Percentiles rank a stretch among this genome's conserved stretches.
These are phyloP conservation scores for Thecophora atra DNA, from an alignment of 2,888 invertebrate genomes.

Conservation along the genomic window DNA sequence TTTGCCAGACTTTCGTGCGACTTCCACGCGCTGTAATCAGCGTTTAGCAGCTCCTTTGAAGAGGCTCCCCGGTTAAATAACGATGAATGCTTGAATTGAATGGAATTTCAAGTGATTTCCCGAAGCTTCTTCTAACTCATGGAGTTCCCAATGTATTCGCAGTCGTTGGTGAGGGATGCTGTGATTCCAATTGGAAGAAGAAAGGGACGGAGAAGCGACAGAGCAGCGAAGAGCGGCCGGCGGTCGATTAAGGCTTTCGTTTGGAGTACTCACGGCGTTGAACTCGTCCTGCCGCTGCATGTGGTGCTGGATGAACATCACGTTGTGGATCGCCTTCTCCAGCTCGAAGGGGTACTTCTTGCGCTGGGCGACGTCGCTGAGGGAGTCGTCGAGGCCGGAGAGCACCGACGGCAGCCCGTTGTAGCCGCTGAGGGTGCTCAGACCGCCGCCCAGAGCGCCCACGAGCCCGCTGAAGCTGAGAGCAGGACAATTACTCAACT, in stretches of 20 bases:
- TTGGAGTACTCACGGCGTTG: slow-evolving; percentile 79
- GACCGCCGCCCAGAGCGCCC: slow-evolving; percentile 74
- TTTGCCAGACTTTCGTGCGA: not conserved
- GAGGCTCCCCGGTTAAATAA: not conserved
- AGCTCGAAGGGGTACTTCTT: slow-evolving; percentile 93
- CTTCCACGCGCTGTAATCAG: not conserved
- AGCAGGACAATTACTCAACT: not conserved
- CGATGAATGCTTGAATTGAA: not conserved
- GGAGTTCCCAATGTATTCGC: no score
- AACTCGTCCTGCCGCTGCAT: slow-evolving; percentile 94
- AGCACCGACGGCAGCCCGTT: slow-evolving; percentile 85
- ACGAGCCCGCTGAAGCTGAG: slow-evolving; percentile 79
- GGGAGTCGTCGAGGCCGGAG: slow-evolving; percentile 84
- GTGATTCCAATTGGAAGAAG: no score
- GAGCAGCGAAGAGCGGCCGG: not conserved
- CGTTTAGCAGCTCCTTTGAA: slow-evolving; percentile 6
- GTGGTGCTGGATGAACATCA: slow-evolving; percentile 95
- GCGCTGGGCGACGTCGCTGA: slow-evolving; percentile 80
- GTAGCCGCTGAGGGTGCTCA: slow-evolving; percentile 73
- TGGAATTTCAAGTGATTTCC: not conserved
- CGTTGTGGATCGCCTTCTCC: slow-evolving; percentile 93
- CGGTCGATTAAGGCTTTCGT: not conserved
- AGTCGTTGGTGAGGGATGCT: no score
- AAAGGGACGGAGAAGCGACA: no score
- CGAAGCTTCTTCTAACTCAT: no score